These are phyloP conservation scores for Sialia sialis DNA, from an alignment of 2,113 vertebrate genomes.

Conservation along the genomic window DNA sequence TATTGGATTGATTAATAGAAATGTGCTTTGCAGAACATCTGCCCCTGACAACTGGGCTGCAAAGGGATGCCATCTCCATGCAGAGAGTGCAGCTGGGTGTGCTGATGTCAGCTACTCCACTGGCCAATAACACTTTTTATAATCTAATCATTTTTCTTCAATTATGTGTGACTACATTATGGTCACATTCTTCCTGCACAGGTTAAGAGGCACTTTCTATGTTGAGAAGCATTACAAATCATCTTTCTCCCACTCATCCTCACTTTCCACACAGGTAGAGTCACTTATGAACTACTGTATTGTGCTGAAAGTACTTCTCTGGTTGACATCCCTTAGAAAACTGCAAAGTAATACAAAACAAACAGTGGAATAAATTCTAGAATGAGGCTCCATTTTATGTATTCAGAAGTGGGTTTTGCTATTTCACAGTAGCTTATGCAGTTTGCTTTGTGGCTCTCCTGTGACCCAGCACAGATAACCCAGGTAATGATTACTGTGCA, in stretches of 20 bases:
- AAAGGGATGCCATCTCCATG: background rate
- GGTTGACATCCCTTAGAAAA: background rate
- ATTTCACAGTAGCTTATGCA: background rate
- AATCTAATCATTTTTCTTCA: background rate
- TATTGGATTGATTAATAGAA: constrained; percentile 4
- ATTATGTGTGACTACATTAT: background rate
- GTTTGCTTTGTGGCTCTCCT: background rate
- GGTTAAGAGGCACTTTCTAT: background rate
- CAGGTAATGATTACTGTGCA: background rate
- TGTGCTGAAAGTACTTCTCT: background rate
- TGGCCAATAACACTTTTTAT: background rate
- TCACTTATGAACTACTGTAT: background rate
- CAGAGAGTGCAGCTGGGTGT: background rate
- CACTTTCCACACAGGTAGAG: background rate
- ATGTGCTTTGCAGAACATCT: constrained; percentile 9
- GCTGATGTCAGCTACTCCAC: background rate
- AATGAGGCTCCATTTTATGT: background rate
- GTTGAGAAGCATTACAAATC: background rate
- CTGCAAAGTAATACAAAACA: background rate
- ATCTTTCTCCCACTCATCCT: background rate
- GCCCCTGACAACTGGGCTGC: background rate
- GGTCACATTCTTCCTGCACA: background rate
- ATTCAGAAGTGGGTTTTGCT: background rate
- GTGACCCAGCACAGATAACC: background rate
- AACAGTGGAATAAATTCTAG: background rate